Evolutionary conservation across 2,888 invertebrate genomes (phyloP).

Genomic region (Apamea anceps): DNA sequence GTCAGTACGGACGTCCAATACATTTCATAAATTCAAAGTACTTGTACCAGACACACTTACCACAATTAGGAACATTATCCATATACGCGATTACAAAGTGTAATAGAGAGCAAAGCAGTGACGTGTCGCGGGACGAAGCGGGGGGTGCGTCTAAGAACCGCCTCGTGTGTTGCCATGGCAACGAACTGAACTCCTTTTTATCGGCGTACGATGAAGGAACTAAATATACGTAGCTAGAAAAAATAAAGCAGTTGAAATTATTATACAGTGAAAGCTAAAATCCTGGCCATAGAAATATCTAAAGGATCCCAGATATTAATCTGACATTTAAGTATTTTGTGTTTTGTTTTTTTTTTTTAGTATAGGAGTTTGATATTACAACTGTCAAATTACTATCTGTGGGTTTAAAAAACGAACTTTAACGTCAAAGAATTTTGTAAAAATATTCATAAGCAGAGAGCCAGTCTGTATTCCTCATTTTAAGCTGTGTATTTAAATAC

Average conservation of each 20-base stretch:
- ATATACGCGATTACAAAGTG: conserved; percentile 81
- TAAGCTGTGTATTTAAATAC: neutral
- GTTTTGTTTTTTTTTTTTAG: too few species aligned
- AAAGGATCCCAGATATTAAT: too few species aligned
- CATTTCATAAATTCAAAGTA: neutral
- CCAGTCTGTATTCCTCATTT: neutral
- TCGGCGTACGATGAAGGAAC: conserved; percentile 75
- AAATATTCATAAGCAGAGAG: neutral
- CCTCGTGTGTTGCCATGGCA: conserved; percentile 91
- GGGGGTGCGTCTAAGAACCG: conserved; percentile 92
- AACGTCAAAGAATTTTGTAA: neutral
- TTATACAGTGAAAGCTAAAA: conserved; percentile 5
- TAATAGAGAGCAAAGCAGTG: conserved; percentile 88
- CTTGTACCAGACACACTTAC: conserved; percentile 66
- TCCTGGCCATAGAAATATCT: neutral
- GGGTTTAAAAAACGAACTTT: too few species aligned
- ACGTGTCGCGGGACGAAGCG: conserved; percentile 91
- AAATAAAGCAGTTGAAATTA: conserved; percentile 5
- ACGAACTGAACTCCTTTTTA: conserved; percentile 78
- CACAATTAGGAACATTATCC: conserved; percentile 78
- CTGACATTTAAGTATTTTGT: too few species aligned
- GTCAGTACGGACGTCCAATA: neutral
- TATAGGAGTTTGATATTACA: too few species aligned
- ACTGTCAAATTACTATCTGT: too few species aligned
- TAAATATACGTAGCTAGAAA: conserved; percentile 85